These are phyloP conservation scores for Drosophila pseudotalamancana DNA, from an alignment of 2,888 invertebrate species.

Conservation along the genomic window DNA sequence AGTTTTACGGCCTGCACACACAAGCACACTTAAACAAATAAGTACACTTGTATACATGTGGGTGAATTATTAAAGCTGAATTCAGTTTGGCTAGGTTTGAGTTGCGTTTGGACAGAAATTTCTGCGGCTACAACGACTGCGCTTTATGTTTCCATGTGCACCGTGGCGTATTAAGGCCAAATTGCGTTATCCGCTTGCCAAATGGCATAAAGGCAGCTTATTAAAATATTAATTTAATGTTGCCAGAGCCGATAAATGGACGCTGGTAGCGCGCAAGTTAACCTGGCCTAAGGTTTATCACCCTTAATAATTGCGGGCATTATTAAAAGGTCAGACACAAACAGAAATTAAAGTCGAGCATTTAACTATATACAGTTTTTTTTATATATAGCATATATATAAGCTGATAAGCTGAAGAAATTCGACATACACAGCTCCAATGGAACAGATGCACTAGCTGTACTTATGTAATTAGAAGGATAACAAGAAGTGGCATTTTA, in stretches of 20 bases:
- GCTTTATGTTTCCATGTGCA: constrained; percentile 54
- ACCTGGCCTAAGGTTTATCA: constrained; percentile 59
- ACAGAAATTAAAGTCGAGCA: constrained; percentile 28
- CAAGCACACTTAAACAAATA: neutral
- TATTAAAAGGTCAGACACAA: constrained; percentile 65
- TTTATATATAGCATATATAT: neutral
- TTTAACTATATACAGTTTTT: neutral
- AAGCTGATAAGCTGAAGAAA: constrained; percentile 41
- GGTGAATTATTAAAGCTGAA: constrained; percentile 65
- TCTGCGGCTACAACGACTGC: constrained; percentile 22
- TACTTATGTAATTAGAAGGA: constrained; percentile 24
- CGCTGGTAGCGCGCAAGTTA: constrained; percentile 31
- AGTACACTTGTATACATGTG: constrained; percentile 1
- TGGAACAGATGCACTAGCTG: neutral
- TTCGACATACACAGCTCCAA: constrained; percentile 30
- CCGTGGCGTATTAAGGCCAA: constrained; percentile 65
- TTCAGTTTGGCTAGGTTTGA: constrained; percentile 16
- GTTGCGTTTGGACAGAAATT: neutral
- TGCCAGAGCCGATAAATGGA: constrained; percentile 50
- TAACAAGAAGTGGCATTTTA: constrained; percentile 16
- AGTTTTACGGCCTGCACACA: constrained; percentile 21
- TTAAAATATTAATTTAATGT: constrained; percentile 81
- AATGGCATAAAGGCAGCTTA: constrained; percentile 74
- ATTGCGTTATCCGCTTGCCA: constrained; percentile 71
- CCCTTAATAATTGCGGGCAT: constrained; percentile 69